Conservation (phyloP, 2,113 vertebrate genomes). For the Heterotilapia buettikoferi region DNA sequence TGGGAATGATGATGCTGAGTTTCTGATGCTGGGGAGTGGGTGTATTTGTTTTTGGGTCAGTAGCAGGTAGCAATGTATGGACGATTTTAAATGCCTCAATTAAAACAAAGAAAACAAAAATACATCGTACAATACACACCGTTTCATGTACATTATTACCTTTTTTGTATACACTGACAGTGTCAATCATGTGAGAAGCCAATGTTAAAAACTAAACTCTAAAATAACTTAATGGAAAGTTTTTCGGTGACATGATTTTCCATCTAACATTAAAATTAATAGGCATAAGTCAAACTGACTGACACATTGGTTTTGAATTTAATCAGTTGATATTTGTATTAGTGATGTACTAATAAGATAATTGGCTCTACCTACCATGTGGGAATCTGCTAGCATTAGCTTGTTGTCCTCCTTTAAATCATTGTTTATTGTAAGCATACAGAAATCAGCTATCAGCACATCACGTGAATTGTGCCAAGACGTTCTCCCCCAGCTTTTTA, state of each 20-base stretch:
- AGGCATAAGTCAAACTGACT: background rate
- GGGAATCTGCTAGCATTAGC: background rate
- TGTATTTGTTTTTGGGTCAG: conserved; percentile 5
- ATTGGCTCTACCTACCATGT: accelerated
- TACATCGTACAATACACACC: background rate
- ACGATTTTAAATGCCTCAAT: conserved; percentile 4
- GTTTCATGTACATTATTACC: background rate
- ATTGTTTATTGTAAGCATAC: background rate
- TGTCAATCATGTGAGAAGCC: background rate
- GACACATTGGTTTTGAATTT: background rate
- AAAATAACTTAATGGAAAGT: background rate
- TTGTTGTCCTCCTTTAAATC: background rate
- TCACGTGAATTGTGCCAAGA: background rate
- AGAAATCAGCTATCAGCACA: background rate
- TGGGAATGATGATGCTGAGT: background rate
- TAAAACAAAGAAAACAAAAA: background rate
- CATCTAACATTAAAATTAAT: background rate
- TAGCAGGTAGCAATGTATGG: background rate
- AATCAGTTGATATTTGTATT: background rate
- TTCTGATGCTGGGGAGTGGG: conserved; percentile 20
- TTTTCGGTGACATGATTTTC: background rate
- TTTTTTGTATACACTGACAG: background rate
- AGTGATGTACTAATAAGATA: background rate
- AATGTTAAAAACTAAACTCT: background rate
- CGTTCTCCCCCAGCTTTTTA: background rate